Evolutionary conservation across 2,888 invertebrate species (phyloP), one percentile per base, ranked within the genome.

Genomic region (Conchocele bisecta): DNA sequence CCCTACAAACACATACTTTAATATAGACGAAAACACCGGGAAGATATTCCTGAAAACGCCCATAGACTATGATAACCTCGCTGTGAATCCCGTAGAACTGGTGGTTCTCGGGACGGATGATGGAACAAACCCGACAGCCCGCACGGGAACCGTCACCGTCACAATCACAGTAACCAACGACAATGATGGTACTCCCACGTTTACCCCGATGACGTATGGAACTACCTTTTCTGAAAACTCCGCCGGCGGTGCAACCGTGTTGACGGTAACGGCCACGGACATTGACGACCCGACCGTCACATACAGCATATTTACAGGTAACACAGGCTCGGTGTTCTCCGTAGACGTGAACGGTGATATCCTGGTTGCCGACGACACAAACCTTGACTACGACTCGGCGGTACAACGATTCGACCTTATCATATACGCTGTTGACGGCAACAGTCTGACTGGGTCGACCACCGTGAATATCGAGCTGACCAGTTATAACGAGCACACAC

Each of bases 341-440:
- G 77, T 86, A 24, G 78, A 82, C 39, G n/a, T n/a, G n/a, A n/a
- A n/a, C n/a, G 41, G 76, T 60, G 20, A 85, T 82, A 15, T 77
- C 75, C 56, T 60, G 79, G 17, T 79, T 71, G 9, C 70, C 79
- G 42, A 73, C 63, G 51, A 67, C 66, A 22, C 57, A 17, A 9
- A 63, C 15, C 78, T 89, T 7, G 88, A 89, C 66, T 85, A 79
- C 37, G 88, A 89, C 65, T 76, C 74, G n/a, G 31, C 60, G 2
- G 74, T 81, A 6, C 73, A 66, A 42, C 33, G 51, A 87, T 98
- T 97, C 91, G 94, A 94, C 70, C 92, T 98, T 22, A 97, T 97
- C 90, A 93, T 98, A 35, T 95, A 80, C 94, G 95, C 53, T 92
- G 92, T 9, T 93, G 94, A 46, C 91, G 91, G 92, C 39, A 83